Percentiles rank a stretch among this genome's conserved stretches.
Evolutionary conservation across 2,113 vertebrate species (phyloP).

Genomic region (Oryzias celebensis): DNA sequence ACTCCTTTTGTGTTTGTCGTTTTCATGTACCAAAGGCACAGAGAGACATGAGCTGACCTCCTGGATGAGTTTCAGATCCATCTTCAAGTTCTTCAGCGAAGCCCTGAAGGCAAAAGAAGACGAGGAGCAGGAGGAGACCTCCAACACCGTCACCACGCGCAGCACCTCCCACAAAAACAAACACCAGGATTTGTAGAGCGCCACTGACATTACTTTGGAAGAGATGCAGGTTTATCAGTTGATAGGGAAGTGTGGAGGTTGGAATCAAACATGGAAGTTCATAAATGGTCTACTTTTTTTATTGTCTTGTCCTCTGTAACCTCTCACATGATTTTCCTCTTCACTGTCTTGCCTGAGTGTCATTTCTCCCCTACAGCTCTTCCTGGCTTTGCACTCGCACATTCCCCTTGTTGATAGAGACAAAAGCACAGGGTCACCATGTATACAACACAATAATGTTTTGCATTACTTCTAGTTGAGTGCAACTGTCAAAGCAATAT

Average conservation of each 20-base stretch:
- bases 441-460: slow-evolving; percentile 90
- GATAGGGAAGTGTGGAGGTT: background rate
- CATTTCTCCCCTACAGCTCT: slow-evolving; percentile 44
- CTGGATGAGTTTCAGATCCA: slow-evolving; percentile 92
- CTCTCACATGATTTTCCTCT: slow-evolving; percentile 32
- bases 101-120: slow-evolving; percentile 82
- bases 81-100: slow-evolving; percentile 89
- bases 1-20: slow-evolving; percentile 29
- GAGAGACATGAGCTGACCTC: slow-evolving; percentile 95
- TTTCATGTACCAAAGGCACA: slow-evolving; percentile 79
- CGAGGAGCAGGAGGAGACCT: slow-evolving; percentile 76
- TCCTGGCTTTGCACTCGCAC: slow-evolving; percentile 42
- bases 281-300: slow-evolving; percentile 20
- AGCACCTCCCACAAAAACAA: slow-evolving; percentile 90
- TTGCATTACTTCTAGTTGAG: slow-evolving; percentile 98
- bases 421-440: slow-evolving; percentile 82
- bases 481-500: slow-evolving; percentile 98
- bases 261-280: slow-evolving; percentile 15
- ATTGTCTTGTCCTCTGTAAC: slow-evolving; percentile 33
- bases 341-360: slow-evolving; percentile 30
- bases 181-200: slow-evolving; percentile 86
- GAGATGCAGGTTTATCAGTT: slow-evolving; percentile 7
- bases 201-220: slow-evolving; percentile 26
- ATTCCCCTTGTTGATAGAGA: slow-evolving; percentile 81
- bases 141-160: slow-evolving; percentile 78